Evolutionary conservation across 2,888 invertebrate species (phyloP), one percentile per base, ranked within the genome.

Genomic region (Heliconius sara): DNA sequence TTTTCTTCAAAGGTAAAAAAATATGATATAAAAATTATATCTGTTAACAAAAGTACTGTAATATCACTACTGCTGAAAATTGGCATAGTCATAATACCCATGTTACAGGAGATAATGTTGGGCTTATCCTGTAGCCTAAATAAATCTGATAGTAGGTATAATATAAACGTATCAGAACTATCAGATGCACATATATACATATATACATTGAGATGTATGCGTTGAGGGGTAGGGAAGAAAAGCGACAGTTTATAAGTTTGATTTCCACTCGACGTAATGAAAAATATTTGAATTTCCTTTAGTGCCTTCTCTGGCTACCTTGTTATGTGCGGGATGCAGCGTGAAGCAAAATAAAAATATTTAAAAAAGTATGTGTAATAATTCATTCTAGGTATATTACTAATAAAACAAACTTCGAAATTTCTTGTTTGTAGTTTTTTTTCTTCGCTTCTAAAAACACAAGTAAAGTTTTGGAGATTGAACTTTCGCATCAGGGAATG

Each of bases 81-180:
- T 57, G 72, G n/a, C 72, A 72, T 72, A 72, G 72, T 72, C 72
- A 57, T 72, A 72, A 72, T 72, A 72, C 72, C 72, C 72, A 57
- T 72, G 57, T 72, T 57, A 72, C 72, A 57, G 57, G 57, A 57
- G 72, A 57, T 72, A 57, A 57, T 34, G 72, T 6, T 34, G n/a
- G 34, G 72, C 72, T 72, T 72, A 72, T 72, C 72, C 57, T 34
- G 57, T 34, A 72, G n/a, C 57, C 72, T 57, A 57, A 57, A 72
- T 57, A 72, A 57, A 72, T 72, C 72, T 57, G 72, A 72, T 30
- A 57, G 57, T 57, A 72, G 22, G 52, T 72, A 30, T 72, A 57
- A 57, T 72, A 72, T 72, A 57, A 34, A 72, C 52, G 12, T 57
- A 72, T 27, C 10, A n/a, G n/a, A n/a, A n/a, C n/a, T n/a, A n/a